A percentile compares a stretch with the other conserved stretches of the same genome.
Evolutionary conservation across 2,113 vertebrate species (phyloP).

Genomic region (Daphoenositta chrysoptera): DNA sequence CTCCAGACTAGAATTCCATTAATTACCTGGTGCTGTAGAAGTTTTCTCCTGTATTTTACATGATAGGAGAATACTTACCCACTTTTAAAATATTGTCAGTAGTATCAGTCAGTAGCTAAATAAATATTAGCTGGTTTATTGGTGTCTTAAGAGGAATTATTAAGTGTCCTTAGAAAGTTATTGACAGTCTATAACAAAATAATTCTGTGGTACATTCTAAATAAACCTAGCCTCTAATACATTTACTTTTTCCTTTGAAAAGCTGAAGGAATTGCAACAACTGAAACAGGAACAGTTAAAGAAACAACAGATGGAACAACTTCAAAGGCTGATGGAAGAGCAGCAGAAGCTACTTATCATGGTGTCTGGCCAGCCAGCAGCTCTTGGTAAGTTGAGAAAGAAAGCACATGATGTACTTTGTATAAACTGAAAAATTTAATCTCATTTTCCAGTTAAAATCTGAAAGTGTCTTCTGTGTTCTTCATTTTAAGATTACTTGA

Average conservation of each 20-base stretch:
- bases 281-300: constrained; percentile 90
- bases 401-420: background rate
- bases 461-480: background rate
- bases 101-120: background rate
- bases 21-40: background rate
- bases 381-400: constrained; percentile 56
- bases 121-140: background rate
- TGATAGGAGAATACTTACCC: background rate
- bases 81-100: background rate
- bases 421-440: background rate
- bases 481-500: background rate
- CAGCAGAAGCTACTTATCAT: constrained; percentile 80
- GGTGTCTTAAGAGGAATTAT: background rate
- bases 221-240: background rate
- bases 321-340: constrained; percentile 83
- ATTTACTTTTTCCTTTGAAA: constrained; percentile 13
- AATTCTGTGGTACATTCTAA: background rate
- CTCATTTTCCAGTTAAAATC: background rate
- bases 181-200: background rate
- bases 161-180: background rate
- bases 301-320: constrained; percentile 85
- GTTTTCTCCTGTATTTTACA: background rate
- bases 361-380: constrained; percentile 63
- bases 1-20: background rate
- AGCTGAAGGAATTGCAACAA: constrained; percentile 90